Evolutionary conservation across 2,888 invertebrate genomes (phyloP).

Genomic region (Acrobasis consociella): DNA sequence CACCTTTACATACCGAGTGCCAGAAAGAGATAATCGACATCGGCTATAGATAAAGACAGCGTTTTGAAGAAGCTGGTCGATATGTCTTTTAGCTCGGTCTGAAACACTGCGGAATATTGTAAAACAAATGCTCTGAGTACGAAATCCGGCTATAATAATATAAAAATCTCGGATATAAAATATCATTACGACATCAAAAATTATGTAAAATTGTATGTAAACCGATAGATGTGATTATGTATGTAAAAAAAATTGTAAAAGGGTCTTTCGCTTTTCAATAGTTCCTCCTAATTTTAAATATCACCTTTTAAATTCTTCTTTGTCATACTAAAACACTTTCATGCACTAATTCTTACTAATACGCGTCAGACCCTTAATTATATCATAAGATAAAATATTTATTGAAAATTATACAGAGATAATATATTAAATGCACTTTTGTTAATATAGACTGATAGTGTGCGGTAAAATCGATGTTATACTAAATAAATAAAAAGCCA

Average conservation of each 20-base stretch:
- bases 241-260: constrained; percentile 17
- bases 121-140: not conserved
- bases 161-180: not conserved
- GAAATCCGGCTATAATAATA: not conserved
- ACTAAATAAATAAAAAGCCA: constrained; percentile 25
- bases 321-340: constrained; percentile 1
- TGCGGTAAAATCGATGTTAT: constrained; percentile 38
- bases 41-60: too few relatives aligned
- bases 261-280: constrained; percentile 9
- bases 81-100: not conserved
- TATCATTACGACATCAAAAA: not conserved
- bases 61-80: too few relatives aligned
- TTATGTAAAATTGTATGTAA: constrained; percentile 1
- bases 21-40: too few relatives aligned
- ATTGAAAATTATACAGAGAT: constrained; percentile 53
- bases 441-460: constrained; percentile 59
- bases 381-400: constrained; percentile 41
- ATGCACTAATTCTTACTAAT: not conserved
- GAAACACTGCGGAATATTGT: not conserved
- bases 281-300: constrained; percentile 6
- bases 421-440: constrained; percentile 58
- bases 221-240: not conserved
- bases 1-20: too few relatives aligned
- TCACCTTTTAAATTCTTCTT: constrained; percentile 14
- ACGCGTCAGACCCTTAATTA: constrained; percentile 31